Evolutionary conservation across 2,888 invertebrate species (phyloP), one percentile per base, ranked within the genome.

Genomic region (Andrena chrysosceles): DNA sequence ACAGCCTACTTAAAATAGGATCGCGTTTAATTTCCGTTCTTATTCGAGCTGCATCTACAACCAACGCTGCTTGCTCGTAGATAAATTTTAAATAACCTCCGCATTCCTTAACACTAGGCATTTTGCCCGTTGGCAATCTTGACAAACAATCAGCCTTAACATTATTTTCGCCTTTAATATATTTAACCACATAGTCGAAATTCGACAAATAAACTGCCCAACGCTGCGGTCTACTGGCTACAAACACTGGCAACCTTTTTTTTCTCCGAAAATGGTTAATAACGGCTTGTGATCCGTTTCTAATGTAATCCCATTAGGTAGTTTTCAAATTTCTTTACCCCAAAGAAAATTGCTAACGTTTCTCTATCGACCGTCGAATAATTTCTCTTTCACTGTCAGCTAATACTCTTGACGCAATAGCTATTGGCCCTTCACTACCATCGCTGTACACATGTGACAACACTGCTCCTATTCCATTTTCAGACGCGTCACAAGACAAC

Each of bases 201-300:
- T 49, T 67, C 0, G 77, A 52, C 31, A 83, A 60, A 54, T 83
- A 83, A 60, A 73, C 56, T 26, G 85, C 73, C 73, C 77, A 86
- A 2, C 81, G 52, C 56, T 82, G 86, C 35, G 84, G 35, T 6
- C 80, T 68, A n/a, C n/a, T n/a, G n/a, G n/a, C n/a, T n/a, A n/a
- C n/a, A n/a, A n/a, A n/a, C n/a, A n/a, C n/a, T n/a, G n/a, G n/a
- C n/a, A n/a, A n/a, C n/a, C n/a, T n/a, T n/a, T n/a, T n/a, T n/a
- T n/a, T n/a, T n/a, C n/a, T n/a, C n/a, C n/a, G n/a, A n/a, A n/a
- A n/a, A n/a, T n/a, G n/a, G n/a, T n/a, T n/a, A n/a, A n/a, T n/a
- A n/a, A n/a, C n/a, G n/a, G n/a, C n/a, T n/a, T n/a, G n/a, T n/a
- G n/a, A n/a, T n/a, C n/a, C n/a, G n/a, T n/a, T n/a, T n/a, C n/a